Conservation (phyloP, 1,140 invertebrate genomes). For the Euwallacea fornicatus region DNA sequence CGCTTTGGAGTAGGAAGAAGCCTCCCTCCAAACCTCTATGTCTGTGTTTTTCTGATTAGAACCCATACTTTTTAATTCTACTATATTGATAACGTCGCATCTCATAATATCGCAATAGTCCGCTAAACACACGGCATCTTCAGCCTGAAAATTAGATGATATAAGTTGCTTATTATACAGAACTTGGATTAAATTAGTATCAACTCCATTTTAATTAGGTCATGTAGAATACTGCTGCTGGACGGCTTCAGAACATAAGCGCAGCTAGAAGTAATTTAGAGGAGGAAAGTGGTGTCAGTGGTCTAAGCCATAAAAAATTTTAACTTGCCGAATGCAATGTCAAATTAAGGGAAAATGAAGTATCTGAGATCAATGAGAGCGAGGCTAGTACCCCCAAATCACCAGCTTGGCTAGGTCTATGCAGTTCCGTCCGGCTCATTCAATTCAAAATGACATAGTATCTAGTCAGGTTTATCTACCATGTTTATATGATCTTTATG, state of each 20-base stretch:
- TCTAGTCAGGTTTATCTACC: slow-evolving; percentile 55
- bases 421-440: no score
- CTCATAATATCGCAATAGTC: slow-evolving; percentile 95
- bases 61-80: slow-evolving; percentile 64
- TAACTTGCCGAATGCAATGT: no score
- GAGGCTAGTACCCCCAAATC: no score
- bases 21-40: slow-evolving; percentile 75
- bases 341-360: no score
- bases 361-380: no score
- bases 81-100: slow-evolving; percentile 81
- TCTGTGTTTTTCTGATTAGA: slow-evolving; percentile 67
- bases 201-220: no score
- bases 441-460: no score
- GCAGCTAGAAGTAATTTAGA: background rate
- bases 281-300: background rate
- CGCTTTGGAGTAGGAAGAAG: slow-evolving; percentile 66
- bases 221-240: no score
- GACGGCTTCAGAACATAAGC: no score
- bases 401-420: no score
- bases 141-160: slow-evolving; percentile 62
- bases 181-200: slow-evolving; percentile 30
- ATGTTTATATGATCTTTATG: slow-evolving; percentile 84
- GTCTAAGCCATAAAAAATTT: no score
- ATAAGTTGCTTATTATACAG: background rate
- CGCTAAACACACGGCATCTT: slow-evolving; percentile 87